Evolutionary conservation across 2,797 vertebrate genomes (phyloP).

Genomic region (Hybognathus amarus): DNA sequence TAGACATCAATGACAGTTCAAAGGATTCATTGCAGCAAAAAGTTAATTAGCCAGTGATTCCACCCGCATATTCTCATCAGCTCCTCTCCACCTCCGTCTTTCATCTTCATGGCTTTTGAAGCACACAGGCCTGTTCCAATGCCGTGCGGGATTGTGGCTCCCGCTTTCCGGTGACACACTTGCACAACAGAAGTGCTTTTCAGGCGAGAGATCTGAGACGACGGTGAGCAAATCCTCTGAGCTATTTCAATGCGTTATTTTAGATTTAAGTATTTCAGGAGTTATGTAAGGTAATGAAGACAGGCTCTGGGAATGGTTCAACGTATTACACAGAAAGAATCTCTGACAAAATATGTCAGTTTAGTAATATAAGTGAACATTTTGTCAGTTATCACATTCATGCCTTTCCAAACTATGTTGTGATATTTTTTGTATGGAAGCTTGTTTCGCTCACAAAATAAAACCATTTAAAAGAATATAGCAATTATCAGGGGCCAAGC

Average conservation of each 20-base stretch:
- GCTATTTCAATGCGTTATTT: not conserved
- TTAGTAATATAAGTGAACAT: slow-evolving; percentile 6
- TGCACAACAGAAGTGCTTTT: slow-evolving; percentile 31
- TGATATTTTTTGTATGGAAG: not conserved
- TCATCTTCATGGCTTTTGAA: slow-evolving; percentile 27
- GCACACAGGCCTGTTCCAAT: slow-evolving; percentile 24
- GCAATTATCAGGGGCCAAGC: no score
- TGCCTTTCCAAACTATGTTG: not conserved
- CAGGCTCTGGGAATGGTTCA: not conserved
- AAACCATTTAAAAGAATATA: not conserved
- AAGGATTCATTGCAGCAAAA: slow-evolving; percentile 57
- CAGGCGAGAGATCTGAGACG: slow-evolving; percentile 35
- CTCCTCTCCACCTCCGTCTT: slow-evolving; percentile 42
- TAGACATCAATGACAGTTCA: slow-evolving; percentile 66
- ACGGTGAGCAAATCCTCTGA: slow-evolving; percentile 22
- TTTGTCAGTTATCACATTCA: not conserved
- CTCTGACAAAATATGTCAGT: not conserved
- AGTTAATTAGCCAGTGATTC: slow-evolving; percentile 61
- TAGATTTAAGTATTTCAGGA: slow-evolving; percentile 13
- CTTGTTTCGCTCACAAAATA: not conserved
- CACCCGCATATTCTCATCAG: slow-evolving; percentile 44
- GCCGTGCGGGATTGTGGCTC: slow-evolving; percentile 22
- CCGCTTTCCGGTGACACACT: slow-evolving; percentile 41
- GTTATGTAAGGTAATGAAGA: slow-evolving; percentile 31
- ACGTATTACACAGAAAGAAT: not conserved